Percentiles rank a stretch among this genome's conserved stretches.
Conservation (phyloP, 2,888 invertebrate species). For the Serripes groenlandicus region DNA sequence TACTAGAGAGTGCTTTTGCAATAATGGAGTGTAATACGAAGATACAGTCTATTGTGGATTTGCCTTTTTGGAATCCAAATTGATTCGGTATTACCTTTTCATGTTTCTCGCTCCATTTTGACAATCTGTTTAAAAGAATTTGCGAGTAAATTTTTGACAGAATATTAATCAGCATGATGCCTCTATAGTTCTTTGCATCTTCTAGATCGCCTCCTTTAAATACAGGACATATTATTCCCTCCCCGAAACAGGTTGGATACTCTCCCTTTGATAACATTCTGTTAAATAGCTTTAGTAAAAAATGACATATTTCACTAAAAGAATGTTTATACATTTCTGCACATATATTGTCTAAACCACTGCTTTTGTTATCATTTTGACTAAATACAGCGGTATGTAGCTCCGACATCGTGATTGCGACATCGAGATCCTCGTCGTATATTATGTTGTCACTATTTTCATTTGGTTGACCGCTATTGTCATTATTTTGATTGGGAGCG, state of each 20-base stretch:
- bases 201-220: background rate
- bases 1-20: background rate
- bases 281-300: constrained; percentile 19
- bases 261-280: background rate
- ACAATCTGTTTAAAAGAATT: constrained; percentile 15
- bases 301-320: background rate
- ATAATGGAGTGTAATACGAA: constrained; percentile 20
- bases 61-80: background rate
- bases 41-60: background rate
- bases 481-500: too few relatives aligned
- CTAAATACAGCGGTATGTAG: constrained; percentile 5
- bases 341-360: background rate
- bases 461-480: background rate
- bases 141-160: constrained; percentile 22
- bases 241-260: constrained; percentile 21
- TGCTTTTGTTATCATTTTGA: constrained; percentile 14
- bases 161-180: too few relatives aligned
- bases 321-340: background rate
- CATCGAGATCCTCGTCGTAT: too few relatives aligned
- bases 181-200: too few relatives aligned
- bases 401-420: constrained; percentile 12
- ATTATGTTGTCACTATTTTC: too few relatives aligned
- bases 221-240: constrained; percentile 18
- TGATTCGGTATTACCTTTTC: background rate
- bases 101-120: background rate